Conservation (phyloP, 2,113 vertebrate species). For the human region DNA sequence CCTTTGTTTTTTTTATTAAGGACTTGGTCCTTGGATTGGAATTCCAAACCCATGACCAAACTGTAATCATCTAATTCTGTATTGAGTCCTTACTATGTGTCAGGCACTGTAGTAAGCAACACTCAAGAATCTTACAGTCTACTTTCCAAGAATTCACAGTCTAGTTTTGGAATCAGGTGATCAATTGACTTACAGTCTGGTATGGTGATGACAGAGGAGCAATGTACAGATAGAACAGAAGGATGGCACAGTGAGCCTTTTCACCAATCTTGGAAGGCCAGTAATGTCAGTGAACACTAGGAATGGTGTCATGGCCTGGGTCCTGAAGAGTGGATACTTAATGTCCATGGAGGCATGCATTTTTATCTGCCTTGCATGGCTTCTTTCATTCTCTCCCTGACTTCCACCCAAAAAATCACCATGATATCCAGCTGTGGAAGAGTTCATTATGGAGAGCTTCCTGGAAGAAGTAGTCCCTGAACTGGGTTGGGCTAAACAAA, state of each 20-base stretch:
- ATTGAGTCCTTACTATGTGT: not conserved
- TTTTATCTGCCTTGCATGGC: not conserved
- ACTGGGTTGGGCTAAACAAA: not conserved
- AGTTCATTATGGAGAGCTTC: not conserved
- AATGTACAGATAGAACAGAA: rapidly evolving
- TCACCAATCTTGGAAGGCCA: too few species aligned
- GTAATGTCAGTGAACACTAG: too few species aligned
- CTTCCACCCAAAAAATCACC: not conserved
- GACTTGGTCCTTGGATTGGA: not conserved
- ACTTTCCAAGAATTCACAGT: not conserved
- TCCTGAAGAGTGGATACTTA: not conserved
- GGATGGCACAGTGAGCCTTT: not conserved
- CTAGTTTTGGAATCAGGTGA: not conserved
- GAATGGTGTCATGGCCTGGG: not conserved
- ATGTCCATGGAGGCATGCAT: not conserved
- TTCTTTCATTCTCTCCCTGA: not conserved
- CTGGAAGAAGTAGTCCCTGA: not conserved
- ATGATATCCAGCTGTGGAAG: not conserved
- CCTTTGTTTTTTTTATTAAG: not conserved
- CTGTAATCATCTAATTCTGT: not conserved
- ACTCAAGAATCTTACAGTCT: not conserved
- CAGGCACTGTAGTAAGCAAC: not conserved
- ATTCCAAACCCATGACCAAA: not conserved
- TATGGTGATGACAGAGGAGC: not conserved
- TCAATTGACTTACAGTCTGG: not conserved